phyloP scores from a whole-genome alignment of 2,113 vertebrate species.

The Myodes glareolus region DNA sequence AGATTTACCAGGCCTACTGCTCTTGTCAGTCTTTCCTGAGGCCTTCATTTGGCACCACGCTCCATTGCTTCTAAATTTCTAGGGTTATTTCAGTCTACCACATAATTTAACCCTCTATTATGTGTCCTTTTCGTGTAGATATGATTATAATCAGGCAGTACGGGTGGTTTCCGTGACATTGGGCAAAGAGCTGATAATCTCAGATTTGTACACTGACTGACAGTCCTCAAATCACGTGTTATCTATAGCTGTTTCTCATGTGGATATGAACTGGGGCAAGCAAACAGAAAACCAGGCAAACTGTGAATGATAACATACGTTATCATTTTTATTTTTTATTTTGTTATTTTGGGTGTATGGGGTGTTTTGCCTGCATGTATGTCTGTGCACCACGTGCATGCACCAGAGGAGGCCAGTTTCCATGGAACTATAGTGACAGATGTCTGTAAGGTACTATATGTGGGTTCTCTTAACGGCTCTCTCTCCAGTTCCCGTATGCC shows the following conservation, averaged over 20 bases:
- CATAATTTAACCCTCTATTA: slow-evolving; percentile 65
- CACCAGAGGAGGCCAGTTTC: neutral
- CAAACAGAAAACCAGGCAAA: neutral
- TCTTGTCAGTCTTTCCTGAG: neutral
- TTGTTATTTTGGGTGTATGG: neutral
- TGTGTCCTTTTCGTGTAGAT: slow-evolving; percentile 54
- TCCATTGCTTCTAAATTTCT: slow-evolving; percentile 16
- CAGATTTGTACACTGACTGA: neutral
- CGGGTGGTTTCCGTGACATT: slow-evolving; percentile 35
- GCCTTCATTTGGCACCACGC: neutral
- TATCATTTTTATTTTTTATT: neutral
- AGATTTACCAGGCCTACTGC: neutral
- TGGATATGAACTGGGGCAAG: neutral
- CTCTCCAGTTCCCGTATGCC: neutral
- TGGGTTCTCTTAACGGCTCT: neutral
- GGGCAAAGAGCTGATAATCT: slow-evolving; percentile 35
- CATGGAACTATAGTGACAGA: neutral
- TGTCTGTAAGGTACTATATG: neutral
- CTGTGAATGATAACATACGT: neutral
- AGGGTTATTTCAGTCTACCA: slow-evolving; percentile 55
- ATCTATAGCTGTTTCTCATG: neutral
- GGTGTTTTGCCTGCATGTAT: neutral
- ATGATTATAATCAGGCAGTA: slow-evolving; percentile 48
- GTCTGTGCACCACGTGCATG: neutral
- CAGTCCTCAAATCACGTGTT: neutral